phyloP scores from a whole-genome alignment of 2,113 vertebrate species.

The Ia io region DNA sequence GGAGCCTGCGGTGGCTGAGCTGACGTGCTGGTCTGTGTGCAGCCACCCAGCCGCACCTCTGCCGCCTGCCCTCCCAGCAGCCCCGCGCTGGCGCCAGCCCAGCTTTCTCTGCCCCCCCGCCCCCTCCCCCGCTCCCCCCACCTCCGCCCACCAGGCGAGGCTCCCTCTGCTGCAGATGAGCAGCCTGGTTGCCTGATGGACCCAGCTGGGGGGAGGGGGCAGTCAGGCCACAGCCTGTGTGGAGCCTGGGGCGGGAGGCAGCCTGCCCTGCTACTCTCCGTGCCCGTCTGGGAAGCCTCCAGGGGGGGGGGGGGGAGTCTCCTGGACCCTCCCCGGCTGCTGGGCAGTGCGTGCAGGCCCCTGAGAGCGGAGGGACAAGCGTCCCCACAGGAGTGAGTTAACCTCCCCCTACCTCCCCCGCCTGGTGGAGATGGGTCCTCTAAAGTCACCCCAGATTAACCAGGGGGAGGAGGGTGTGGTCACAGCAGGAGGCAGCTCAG shows the following conservation, averaged over 20 bases:
- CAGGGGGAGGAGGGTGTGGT: rapidly evolving
- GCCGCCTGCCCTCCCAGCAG: background rate
- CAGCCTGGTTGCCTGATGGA: background rate
- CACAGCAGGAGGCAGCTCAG: background rate
- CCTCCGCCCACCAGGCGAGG: no score
- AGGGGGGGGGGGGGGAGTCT: rapidly evolving
- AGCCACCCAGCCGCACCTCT: background rate
- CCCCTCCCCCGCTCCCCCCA: no score
- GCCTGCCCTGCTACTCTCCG: background rate
- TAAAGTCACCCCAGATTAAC: no score
- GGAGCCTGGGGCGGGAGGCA: background rate
- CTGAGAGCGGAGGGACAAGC: background rate
- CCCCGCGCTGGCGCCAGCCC: background rate
- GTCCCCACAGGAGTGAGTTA: background rate
- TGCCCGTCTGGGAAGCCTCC: background rate
- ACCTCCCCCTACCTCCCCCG: no score
- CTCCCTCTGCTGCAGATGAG: background rate
- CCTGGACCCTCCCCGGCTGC: background rate
- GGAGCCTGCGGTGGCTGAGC: background rate
- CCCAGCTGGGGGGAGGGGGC: background rate
- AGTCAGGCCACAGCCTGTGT: rapidly evolving
- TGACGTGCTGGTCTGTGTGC: background rate
- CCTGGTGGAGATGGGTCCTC: background rate
- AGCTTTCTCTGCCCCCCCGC: background rate
- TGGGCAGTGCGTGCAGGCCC: background rate